phyloP scores from a whole-genome alignment of 2,113 vertebrate species.

The Podarcis cretensis region DNA sequence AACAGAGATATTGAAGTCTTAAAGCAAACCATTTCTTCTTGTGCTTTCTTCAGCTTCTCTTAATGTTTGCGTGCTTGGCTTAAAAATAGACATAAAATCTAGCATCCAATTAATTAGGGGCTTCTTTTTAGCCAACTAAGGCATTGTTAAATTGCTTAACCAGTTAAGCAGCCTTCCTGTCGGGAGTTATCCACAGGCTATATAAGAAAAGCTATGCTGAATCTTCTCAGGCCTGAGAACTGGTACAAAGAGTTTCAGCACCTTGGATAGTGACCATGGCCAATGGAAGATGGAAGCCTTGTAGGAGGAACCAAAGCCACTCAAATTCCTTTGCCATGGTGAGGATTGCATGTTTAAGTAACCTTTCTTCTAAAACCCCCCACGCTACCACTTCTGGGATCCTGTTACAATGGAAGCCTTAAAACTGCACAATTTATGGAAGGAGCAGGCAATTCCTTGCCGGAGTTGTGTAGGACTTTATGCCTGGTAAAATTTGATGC shows the following conservation, averaged over 20 bases:
- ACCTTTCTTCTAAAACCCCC: neutral
- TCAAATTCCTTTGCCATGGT: neutral
- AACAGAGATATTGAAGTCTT: no score
- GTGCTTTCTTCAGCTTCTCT: no score
- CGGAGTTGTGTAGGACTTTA: conserved; percentile 29
- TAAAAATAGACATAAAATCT: neutral
- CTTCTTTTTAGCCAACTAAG: neutral
- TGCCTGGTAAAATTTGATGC: conserved; percentile 39
- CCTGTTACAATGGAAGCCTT: neutral
- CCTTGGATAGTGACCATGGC: neutral
- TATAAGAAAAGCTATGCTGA: no score
- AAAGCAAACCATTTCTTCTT: no score
- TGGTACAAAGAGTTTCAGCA: neutral
- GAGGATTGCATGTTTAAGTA: neutral
- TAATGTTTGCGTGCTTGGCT: no score
- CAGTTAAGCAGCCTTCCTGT: neutral
- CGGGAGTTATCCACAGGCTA: neutral
- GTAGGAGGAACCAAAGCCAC: accelerated
- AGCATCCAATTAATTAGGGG: neutral
- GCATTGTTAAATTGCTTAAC: neutral
- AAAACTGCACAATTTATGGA: neutral
- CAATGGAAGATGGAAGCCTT: no score
- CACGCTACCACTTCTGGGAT: neutral
- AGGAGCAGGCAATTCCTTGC: neutral
- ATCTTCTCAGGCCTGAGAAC: neutral